phyloP scores from a whole-genome alignment of 1,140 invertebrate genomes.

The Hycleus cichorii region DNA sequence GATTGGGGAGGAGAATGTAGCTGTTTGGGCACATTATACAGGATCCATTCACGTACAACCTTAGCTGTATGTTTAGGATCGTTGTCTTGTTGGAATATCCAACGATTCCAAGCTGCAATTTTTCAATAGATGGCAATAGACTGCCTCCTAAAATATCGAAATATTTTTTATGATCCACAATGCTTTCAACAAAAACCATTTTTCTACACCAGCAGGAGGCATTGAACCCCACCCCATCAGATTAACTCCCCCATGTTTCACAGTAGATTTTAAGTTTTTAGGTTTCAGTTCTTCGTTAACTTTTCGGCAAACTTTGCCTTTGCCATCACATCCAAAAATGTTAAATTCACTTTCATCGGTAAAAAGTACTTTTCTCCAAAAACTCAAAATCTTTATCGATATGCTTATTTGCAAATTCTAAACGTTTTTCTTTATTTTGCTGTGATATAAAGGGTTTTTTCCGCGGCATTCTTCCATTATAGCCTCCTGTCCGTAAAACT shows the following conservation, averaged over 20 bases:
- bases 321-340: slow-evolving; percentile 21
- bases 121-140: slow-evolving; percentile 3
- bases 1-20: slow-evolving; percentile 30
- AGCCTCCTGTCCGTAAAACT: no score
- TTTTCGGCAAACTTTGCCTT: slow-evolving; percentile 20
- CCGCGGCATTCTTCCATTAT: no score
- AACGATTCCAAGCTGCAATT: slow-evolving; percentile 5
- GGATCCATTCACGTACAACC: neutral
- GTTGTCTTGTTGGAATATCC: slow-evolving; percentile 13
- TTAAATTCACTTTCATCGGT: slow-evolving; percentile 30
- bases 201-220: slow-evolving; percentile 12
- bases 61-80: neutral
- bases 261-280: slow-evolving; percentile 25
- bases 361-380: neutral
- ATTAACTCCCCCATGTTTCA: slow-evolving; percentile 30
- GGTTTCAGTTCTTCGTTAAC: slow-evolving; percentile 16
- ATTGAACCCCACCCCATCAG: slow-evolving; percentile 39
- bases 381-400: no score
- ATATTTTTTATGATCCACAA: slow-evolving; percentile 23
- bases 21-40: neutral
- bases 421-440: slow-evolving; percentile 15
- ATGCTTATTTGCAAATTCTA: no score
- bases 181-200: slow-evolving; percentile 14
- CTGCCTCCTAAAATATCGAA: slow-evolving; percentile 6
- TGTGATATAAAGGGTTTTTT: slow-evolving; percentile 19